phyloP scores from a whole-genome alignment of 35 echinoderm and acorn worm species.

The Anneissia japonica region DNA sequence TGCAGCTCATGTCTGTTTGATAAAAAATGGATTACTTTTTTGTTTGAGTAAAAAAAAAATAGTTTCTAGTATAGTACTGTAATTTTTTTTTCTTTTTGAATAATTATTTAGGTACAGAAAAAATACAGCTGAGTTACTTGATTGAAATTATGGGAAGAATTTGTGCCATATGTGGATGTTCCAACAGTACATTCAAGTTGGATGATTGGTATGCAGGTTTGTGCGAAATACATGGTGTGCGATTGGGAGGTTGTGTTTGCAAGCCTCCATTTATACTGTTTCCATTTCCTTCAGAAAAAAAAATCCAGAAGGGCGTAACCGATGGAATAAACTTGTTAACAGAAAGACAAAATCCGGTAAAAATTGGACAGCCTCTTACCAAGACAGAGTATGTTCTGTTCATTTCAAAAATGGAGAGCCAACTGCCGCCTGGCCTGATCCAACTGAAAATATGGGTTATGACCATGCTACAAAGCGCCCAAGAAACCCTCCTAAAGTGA shows the following conservation, averaged over 20 bases:
- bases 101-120: no score
- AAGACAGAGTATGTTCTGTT: constrained; percentile 13
- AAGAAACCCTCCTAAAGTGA: not conserved
- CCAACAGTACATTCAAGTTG: constrained; percentile 11
- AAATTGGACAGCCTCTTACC: not conserved
- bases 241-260: constrained; percentile 1
- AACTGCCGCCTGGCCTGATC: not conserved
- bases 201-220: not conserved
- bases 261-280: constrained; percentile 17
- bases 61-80: no score
- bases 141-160: constrained; percentile 7
- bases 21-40: no score
- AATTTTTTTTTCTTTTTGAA: no score
- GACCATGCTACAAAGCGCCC: not conserved
- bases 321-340: constrained; percentile 14
- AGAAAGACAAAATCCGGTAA: not conserved
- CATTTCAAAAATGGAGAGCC: constrained; percentile 3
- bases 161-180: constrained; percentile 19
- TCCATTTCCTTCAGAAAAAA: constrained; percentile 11
- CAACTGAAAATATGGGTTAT: constrained; percentile 24
- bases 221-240: not conserved
- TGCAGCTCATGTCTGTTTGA: no score
- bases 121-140: no score
- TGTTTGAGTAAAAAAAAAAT: no score
- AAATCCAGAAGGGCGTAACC: not conserved